These are phyloP conservation scores for Tiliqua scincoides DNA, from an alignment of 2,113 vertebrate species.

Conservation along the genomic window DNA sequence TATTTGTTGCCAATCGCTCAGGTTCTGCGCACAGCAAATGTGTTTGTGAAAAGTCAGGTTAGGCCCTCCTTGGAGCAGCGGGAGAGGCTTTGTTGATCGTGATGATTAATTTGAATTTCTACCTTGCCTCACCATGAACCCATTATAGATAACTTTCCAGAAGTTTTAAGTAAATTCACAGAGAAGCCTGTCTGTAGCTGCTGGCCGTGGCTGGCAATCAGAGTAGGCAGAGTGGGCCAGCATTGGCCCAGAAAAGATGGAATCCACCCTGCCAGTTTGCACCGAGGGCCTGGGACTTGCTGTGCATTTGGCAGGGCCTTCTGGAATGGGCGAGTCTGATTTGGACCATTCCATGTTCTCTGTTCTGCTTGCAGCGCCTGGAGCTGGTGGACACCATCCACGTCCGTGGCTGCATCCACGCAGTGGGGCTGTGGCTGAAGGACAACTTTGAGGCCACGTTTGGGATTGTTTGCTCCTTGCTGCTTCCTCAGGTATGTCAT, in stretches of 20 bases:
- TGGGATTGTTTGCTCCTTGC: conserved; percentile 82
- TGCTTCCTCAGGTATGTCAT: conserved; percentile 84
- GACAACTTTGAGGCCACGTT: conserved; percentile 86
- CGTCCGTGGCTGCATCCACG: conserved; percentile 90
- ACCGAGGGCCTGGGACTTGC: no score
- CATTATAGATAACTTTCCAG: neutral
- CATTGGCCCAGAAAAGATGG: no score
- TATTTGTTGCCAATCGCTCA: neutral
- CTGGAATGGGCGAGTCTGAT: neutral
- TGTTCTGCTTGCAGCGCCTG: conserved; percentile 76
- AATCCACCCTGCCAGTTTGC: no score
- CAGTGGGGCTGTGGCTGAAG: conserved; percentile 88
- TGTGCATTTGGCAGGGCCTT: no score
- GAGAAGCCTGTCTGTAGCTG: no score
- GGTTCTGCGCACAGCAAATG: neutral
- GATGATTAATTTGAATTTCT: neutral
- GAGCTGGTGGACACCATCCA: conserved; percentile 80
- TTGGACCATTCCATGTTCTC: neutral
- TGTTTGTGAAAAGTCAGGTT: neutral
- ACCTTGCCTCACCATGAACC: neutral
- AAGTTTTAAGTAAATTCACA: neutral
- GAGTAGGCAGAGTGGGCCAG: no score
- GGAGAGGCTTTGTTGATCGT: neutral
- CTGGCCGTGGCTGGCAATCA: no score
- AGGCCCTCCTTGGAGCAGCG: neutral